Base-by-base conservation (phyloP, 2,797 vertebrate genomes). In the Numenius phaeopus region DNA sequence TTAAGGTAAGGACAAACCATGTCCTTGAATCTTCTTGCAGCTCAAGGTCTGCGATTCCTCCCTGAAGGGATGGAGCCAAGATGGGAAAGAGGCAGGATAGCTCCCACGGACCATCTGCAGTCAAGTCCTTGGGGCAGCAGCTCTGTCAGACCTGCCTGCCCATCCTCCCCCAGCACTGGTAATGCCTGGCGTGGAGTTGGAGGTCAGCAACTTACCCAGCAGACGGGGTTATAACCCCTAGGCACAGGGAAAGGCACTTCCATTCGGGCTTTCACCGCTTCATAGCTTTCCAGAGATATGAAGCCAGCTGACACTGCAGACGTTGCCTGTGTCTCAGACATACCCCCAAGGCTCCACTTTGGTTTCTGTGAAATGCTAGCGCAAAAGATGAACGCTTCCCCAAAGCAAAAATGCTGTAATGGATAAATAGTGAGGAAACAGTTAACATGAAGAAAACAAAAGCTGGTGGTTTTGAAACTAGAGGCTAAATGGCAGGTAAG, bases 401-500 rank as follows among this genome's bases (percentile, higher is more conserved):
- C 42, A 19, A 34, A 59, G 55, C 29, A 76, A 86, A 83, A 70
- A 67, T 44, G 12, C 29, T 77, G 10, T 37, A 49, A 44, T 14
- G 47, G 55, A 44, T 82, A 52, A 90, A 65, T 21, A 58, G 71
- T 2, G 7, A 83, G 61, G 70, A 88, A 92, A 86, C 5, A 66
- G 89, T 92, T 97, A 93, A 91, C n/a, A 67, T 3, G 21, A 47
- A 78, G 55, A 69, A 76, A 89, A 50, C 12, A 44, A 84, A 92
- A 65, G 11, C 34, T 47, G 47, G 30, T 66, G 22, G 7, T 69
- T 82, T 39, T 61, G 78, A 93, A 89, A 83, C 18, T 20, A 46
- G 22, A 79, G 50, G 46, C n/a, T 62, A 79, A 79, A 87, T 94
- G 65, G 42, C 86, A 96, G 73, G 59, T 95, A 83, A 83, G 50